Base-by-base conservation (phyloP, 1,140 invertebrate species). In the Pararge aegeria region DNA sequence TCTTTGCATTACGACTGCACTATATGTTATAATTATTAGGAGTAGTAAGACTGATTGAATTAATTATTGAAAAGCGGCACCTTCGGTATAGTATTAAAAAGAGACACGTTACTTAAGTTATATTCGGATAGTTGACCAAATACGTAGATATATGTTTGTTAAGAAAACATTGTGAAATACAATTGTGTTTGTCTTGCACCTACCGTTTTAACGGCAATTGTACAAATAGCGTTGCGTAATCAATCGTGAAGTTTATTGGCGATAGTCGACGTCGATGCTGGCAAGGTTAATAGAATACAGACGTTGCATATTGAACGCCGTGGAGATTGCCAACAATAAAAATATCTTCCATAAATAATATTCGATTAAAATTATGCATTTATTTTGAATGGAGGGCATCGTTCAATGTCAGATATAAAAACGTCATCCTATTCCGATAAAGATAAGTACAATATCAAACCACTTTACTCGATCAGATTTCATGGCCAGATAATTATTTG, bases 211-310 rank as follows among this genome's bases (percentile, higher is more conserved):
- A 53, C 61, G 57, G 48, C 68, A 70, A 61, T 75, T 76, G 74
- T 62, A 54, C 60, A 77, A 80, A 80, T 69, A 74, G 51, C 61
- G 71, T 80, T 80, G 70, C 56, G 71, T 67, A 76, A 82, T 79
- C 60, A 67, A 78, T 78, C 67, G 73, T 70, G n/a, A 19, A 51
- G 40, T 55, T 64, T 69, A 64, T 62, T 68, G 69, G 70, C 64
- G 72, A 70, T 66, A 64, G 54, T 66, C 46, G 42, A 53, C 51
- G 62, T 56, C 58, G 54, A 64, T 55, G 55, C 56, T 58, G 55
- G 56, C 69, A 79, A 82, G 73, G 75, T 79, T 78, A 78, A 76
- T 73, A 72, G 62, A 71, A 70, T 72, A 73, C 61, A 68, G 57
- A 61, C 66, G 63, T 61, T 70, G 61, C 66, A 68, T 64, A 70